Conservation (phyloP, 2,797 vertebrate species). For the Pampus argenteus region DNA sequence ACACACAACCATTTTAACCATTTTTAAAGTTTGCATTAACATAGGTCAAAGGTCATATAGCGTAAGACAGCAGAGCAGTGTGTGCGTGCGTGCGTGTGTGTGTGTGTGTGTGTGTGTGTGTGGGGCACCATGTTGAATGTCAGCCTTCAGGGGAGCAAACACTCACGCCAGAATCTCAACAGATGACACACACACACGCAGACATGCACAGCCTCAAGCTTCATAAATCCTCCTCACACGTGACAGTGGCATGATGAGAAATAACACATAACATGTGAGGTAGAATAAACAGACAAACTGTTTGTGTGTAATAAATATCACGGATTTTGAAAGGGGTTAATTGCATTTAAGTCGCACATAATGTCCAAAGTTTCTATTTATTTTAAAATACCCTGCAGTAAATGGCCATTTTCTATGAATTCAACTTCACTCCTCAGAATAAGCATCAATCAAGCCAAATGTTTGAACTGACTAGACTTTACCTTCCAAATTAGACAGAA, state of each 20-base stretch:
- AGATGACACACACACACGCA: slow-evolving; percentile 14
- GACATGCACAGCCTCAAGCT: neutral
- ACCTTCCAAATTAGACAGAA: slow-evolving; percentile 3
- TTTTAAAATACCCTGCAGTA: neutral
- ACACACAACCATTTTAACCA: neutral
- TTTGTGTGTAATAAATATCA: neutral
- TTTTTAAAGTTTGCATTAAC: slow-evolving; percentile 54
- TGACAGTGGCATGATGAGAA: slow-evolving; percentile 13
- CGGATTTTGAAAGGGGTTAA: neutral
- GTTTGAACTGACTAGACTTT: slow-evolving; percentile 18
- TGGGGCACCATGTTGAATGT: slow-evolving; percentile 45
- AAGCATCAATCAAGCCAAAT: neutral
- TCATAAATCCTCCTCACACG: neutral
- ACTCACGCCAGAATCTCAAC: slow-evolving; percentile 28
- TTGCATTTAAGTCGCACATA: neutral
- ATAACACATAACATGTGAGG: slow-evolving; percentile 24
- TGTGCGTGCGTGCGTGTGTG: neutral
- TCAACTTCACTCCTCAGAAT: neutral
- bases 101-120: no score
- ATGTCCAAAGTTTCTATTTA: slow-evolving; percentile 1
- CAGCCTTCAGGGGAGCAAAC: slow-evolving; percentile 19
- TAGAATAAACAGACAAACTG: neutral
- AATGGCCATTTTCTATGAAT: neutral
- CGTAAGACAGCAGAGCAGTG: slow-evolving; percentile 46
- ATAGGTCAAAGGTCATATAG: slow-evolving; percentile 57